Base-by-base conservation (phyloP, 2,888 invertebrate genomes). In the Tridacna crocea region DNA sequence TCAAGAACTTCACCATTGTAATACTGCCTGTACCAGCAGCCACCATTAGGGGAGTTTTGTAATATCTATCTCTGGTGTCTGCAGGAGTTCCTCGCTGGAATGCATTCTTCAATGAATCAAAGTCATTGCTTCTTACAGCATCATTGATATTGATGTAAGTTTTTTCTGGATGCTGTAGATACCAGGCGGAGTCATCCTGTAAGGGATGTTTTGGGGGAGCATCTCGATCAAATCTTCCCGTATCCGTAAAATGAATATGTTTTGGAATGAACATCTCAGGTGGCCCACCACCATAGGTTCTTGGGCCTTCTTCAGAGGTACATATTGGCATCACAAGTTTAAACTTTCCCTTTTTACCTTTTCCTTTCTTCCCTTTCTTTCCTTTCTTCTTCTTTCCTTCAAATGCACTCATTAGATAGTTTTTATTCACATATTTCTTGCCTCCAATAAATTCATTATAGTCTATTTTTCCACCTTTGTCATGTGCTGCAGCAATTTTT, bases 11-110 rank as follows among this genome's bases (percentile, higher is more conserved):
- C 75, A 91, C 93, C 87, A 94, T 91, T n/a, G 92, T 89, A 13
- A 94, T 78, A 81, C 93, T 93, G 12, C 94, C 94, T 70, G 90
- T 85, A 24, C 91, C 83, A 77, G 92, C 90, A 13, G 94, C 94
- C 24, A 92, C 89, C 94, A 94, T 94, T 19, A 95, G 90, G 0
- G 95, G 94, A 19, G 94, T 94, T 87, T 94, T 95, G 89, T 91
- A 94, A 87, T 91, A 94, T 86, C 92, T 94, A 84, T 94, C 94
- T 27, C 93, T 87, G 0, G 92, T 93, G 83, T 94, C 94, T 0
- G 94, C 92, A 22, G 89, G 85, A 2, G 90, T 85, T 1, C 94
- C 94, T 48, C 88, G 87, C 22, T 87, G 83, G 58, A 94, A 90
- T 0, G 94, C 94, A 80, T 88, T 89, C 79, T 91, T 90, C 73